Evolutionary conservation across 2,888 invertebrate genomes (phyloP), one percentile per base, ranked within the genome.

Genomic region (Cerastis leucographa): DNA sequence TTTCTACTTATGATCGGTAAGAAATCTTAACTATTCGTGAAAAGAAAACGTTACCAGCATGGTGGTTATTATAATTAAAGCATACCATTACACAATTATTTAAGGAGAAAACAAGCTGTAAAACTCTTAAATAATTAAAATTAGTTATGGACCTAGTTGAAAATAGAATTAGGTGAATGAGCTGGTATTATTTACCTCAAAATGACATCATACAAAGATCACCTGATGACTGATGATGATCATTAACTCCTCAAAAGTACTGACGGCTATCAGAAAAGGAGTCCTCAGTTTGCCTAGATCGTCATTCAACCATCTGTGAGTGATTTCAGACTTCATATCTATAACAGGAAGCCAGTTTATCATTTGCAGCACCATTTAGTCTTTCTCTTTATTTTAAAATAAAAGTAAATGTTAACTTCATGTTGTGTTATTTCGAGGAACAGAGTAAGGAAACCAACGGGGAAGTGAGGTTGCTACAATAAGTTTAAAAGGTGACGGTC

Each of bases 401-500:
- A 74, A 84, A 84, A 71, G 67, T 67, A 67, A 65, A 71, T 72
- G 29, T 77, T 62, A 56, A 72, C 61, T 61, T 77, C 35, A 78
- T 76, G 59, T 64, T 59, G 79, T 42, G 66, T 49, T 76, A 78
- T 78, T 87, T 86, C 82, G 79, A 80, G 71, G 80, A 85, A 87
- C 62, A 6, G n/a, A 54, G 40, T 61, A 46, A 70, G 82, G 86
- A 86, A 79, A 84, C 42, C 9, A 35, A 74, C 66, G 14, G 14
- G 81, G 88, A 87, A 83, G 76, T 80, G 29, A 76, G 14, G 44
- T 51, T n/a, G 59, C 40, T 25, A 66, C 54, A 72, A 72, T 76
- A 79, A 78, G 71, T 75, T 49, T 25, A 71, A 85, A 87, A 87
- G 86, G 86, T 85, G 80, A 86, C 59, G 85, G 85, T 11, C 85